phyloP scores from a whole-genome alignment of 1,140 invertebrate species.

The Brachionus paranguensis region DNA sequence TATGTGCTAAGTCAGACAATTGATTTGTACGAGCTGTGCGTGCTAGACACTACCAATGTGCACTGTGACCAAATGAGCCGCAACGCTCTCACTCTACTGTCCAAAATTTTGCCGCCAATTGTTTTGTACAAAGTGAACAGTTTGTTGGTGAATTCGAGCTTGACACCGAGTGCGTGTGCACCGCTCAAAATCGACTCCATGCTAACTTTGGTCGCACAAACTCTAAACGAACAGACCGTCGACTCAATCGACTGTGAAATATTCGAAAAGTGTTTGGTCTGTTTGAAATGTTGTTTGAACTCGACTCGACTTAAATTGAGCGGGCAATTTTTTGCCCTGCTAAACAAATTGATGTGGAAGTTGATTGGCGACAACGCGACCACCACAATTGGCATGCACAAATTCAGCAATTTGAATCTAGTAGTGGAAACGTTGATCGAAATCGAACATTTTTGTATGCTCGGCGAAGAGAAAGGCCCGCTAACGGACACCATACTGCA shows the following conservation, averaged over 20 bases:
- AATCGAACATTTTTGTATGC: neutral
- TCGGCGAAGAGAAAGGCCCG: neutral
- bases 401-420: conserved; percentile 11
- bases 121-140: conserved; percentile 5
- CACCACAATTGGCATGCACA: neutral
- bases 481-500: neutral
- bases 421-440: neutral
- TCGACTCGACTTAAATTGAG: neutral
- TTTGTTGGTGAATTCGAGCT: neutral
- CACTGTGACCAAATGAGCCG: neutral
- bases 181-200: neutral
- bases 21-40: neutral
- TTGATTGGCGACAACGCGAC: neutral
- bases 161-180: neutral
- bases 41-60: neutral
- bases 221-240: neutral
- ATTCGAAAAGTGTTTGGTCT: conserved; percentile 22
- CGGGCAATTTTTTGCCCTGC: neutral
- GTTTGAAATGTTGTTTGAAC: neutral
- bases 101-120: neutral
- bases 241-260: conserved; percentile 26
- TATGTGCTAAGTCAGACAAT: neutral
- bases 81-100: neutral
- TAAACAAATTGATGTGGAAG: conserved; percentile 1
- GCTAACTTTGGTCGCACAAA: neutral